Percentiles rank a stretch among this genome's conserved stretches.
Evolutionary conservation across 2,797 vertebrate species (phyloP).

Genomic region (Pyrrhura leucotis): DNA sequence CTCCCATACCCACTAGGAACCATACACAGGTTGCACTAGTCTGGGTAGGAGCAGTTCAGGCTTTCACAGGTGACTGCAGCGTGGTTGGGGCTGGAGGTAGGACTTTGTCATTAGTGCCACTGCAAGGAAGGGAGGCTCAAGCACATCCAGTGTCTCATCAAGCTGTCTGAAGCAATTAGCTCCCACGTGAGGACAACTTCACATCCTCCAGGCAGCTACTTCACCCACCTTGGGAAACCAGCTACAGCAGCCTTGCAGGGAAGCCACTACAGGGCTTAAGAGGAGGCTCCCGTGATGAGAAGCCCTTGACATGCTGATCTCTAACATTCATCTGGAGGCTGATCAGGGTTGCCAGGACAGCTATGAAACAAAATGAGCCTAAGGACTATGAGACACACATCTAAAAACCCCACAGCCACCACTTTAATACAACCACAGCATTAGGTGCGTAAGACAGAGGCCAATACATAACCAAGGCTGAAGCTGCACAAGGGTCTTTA

Average conservation of each 20-base stretch:
- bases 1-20: rapidly evolving
- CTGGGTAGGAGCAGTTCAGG: neutral
- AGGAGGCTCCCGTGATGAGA: neutral
- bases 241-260: neutral
- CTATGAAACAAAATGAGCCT: neutral
- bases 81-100: neutral
- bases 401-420: neutral
- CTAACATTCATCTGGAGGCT: rapidly evolving
- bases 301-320: neutral
- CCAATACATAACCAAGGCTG: rapidly evolving
- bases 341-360: neutral
- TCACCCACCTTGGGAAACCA: neutral
- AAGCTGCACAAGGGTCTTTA: neutral
- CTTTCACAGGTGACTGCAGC: neutral
- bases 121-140: neutral
- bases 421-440: rapidly evolving
- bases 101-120: neutral
- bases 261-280: rapidly evolving
- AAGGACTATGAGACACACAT: rapidly evolving
- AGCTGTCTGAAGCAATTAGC: neutral
- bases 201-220: neutral
- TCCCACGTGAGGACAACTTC: neutral
- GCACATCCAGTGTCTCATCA: neutral
- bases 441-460: neutral
- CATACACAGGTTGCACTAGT: rapidly evolving